Evolutionary conservation across 92 coral and sea anemone genomes (phyloP), one percentile per base, ranked within the genome.

Genomic region (Porites divaricata): DNA sequence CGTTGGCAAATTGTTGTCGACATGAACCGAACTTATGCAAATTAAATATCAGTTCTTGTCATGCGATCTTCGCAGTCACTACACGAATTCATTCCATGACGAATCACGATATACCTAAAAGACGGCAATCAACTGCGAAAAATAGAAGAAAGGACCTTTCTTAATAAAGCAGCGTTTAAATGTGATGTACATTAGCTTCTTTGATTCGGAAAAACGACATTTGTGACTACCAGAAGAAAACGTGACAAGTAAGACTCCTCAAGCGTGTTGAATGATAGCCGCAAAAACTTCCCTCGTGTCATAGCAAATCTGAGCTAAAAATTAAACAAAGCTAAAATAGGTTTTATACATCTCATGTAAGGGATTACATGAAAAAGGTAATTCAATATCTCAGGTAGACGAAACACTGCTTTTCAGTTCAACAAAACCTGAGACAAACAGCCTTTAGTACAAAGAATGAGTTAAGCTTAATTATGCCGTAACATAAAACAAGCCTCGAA

Each of bases 1-100:
- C 58, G 85, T 14, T 16, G 71, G 17, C 21, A 41, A 63, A 23
- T 62, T 63, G 51, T 13, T 69, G 67, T 69, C 66, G 35, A 68
- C 85, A 70, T 9, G 76, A 70, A 80, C 26, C 64, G 25, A 68
- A 12, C 41, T 35, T 80, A 80, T 80, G 85, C 85, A 80, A 80
- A 80, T 80, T 17, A 68, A 22, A 14, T 2, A 16, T 75, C 26
- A 15, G 19, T 70, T 49, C 6, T 4, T 80, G 85, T 80, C 85
- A 80, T 80, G 85, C 85, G 85, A 80, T 80, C 85, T 80, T 68
- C 83, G n/a, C 53, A 25, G 85, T 80, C 69, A 80, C 85, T 9
- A 54, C 85, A 24, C 15, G 22, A 35, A 68, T 1, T 45, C 24
- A 65, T 8, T 17, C 12, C 16, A 2, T 26, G 6, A 19, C 24